A percentile compares a stretch with the other conserved stretches of the same genome.
phyloP scores from a whole-genome alignment of 2,888 invertebrate species.

The Agriopis leucophaearia region DNA sequence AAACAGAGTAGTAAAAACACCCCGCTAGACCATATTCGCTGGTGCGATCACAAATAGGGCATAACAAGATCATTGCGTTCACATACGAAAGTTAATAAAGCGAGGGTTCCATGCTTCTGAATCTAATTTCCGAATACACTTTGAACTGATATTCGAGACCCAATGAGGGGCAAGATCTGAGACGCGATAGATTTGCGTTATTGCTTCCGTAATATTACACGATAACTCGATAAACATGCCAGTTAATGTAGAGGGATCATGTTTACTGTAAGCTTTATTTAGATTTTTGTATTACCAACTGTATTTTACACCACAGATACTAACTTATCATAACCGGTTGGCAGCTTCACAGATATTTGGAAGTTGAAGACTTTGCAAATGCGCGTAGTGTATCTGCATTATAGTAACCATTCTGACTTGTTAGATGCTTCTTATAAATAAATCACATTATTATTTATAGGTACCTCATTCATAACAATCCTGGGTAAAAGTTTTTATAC shows the following conservation, averaged over 20 bases:
- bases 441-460: too few relatives aligned
- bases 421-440: too few relatives aligned
- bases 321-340: background rate
- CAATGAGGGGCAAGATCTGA: constrained; percentile 42
- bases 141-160: constrained; percentile 46
- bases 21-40: constrained; percentile 6
- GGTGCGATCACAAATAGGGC: constrained; percentile 23
- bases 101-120: constrained; percentile 43
- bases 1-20: background rate
- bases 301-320: background rate
- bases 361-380: background rate
- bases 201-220: constrained; percentile 46
- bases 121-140: constrained; percentile 52
- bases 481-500: too few relatives aligned
- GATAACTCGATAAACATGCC: constrained; percentile 32
- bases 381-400: too few relatives aligned
- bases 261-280: background rate
- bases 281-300: background rate
- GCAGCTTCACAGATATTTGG: background rate
- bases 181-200: constrained; percentile 47
- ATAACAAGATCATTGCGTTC: constrained; percentile 38
- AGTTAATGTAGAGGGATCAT: constrained; percentile 21
- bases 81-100: constrained; percentile 43
- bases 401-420: too few relatives aligned
- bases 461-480: too few relatives aligned